These are phyloP conservation scores for Xestia ashworthii DNA, from an alignment of 2,888 invertebrate species.

Conservation along the genomic window DNA sequence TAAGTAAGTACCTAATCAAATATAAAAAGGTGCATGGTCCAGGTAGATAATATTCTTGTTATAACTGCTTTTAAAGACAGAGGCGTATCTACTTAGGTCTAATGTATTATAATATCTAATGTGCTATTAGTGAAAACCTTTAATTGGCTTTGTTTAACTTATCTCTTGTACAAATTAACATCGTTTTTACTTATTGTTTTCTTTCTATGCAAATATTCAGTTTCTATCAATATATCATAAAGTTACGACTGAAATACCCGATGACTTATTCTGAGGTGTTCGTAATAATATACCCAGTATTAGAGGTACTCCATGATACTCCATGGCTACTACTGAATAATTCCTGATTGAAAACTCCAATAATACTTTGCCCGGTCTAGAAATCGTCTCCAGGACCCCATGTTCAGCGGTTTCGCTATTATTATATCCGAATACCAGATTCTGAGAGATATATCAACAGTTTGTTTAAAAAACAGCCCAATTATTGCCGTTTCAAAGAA, in stretches of 20 bases:
- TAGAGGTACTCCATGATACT: background rate
- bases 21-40: background rate
- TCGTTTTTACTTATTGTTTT: background rate
- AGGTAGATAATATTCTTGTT: constrained; percentile 20
- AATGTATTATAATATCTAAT: too few relatives aligned
- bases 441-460: background rate
- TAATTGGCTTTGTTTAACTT: constrained; percentile 2
- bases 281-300: background rate
- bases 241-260: background rate
- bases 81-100: background rate
- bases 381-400: background rate
- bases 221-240: background rate
- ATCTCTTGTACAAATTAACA: constrained; percentile 1
- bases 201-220: background rate
- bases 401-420: background rate
- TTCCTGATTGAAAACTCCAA: background rate
- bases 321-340: background rate
- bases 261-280: too few relatives aligned
- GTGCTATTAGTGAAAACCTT: constrained; percentile 28
- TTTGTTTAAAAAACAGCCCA: constrained; percentile 1
- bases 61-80: constrained; percentile 8
- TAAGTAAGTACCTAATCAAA: constrained; percentile 26
- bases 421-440: background rate
- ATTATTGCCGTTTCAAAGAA: constrained; percentile 18
- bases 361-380: background rate